These are phyloP conservation scores for Orchesella flavescens DNA, from an alignment of 2,888 invertebrate species.

Conservation along the genomic window DNA sequence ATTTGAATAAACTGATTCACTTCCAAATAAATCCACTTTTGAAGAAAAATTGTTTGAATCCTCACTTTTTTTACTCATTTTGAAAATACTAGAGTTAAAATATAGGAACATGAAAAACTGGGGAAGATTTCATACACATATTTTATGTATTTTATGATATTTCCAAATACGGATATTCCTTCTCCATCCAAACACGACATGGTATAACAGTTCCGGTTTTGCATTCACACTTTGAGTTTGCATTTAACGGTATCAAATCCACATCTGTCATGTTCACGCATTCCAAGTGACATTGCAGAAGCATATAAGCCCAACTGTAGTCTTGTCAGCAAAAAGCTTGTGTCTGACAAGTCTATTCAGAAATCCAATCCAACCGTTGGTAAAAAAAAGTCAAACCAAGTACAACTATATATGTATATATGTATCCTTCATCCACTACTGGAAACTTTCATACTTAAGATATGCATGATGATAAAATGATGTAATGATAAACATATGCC, in stretches of 20 bases:
- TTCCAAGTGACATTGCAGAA: conserved; percentile 39
- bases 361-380: neutral
- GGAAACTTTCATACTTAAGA: too few species aligned
- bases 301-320: conserved; percentile 5
- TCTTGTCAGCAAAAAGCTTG: conserved; percentile 32
- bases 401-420: too few species aligned
- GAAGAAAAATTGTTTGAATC: neutral
- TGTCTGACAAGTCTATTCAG: conserved; percentile 2
- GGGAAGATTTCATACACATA: conserved; percentile 3
- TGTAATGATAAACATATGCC: too few species aligned
- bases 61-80: neutral
- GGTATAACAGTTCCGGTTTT: neutral
- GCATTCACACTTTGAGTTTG: conserved; percentile 30
- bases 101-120: neutral
- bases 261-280: conserved; percentile 58
- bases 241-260: conserved; percentile 53
- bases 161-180: neutral
- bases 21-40: neutral
- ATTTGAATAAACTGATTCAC: too few species aligned
- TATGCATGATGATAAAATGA: too few species aligned
- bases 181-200: neutral
- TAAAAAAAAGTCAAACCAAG: neutral
- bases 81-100: too few species aligned
- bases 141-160: conserved; percentile 14
- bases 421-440: too few species aligned